Evolutionary conservation across 2,113 vertebrate genomes (phyloP), one percentile per base, ranked within the genome.

Genomic region (Puma concolor): DNA sequence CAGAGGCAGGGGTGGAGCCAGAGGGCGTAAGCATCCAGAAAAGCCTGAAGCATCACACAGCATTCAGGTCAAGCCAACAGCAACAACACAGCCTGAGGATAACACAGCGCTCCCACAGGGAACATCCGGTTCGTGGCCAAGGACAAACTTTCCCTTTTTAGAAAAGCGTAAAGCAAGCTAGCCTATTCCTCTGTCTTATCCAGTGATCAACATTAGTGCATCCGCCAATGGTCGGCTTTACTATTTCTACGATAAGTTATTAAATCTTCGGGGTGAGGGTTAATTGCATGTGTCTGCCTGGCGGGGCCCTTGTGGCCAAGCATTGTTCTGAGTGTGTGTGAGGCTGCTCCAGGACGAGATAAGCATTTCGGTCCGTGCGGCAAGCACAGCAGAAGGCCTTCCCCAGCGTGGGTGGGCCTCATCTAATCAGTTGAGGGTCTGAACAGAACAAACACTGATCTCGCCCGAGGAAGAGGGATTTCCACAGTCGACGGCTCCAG

Each of bases 191-290:
- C 76, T 33, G 16, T 21, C 21, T 79, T 79, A 52, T 52, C 29
- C 31, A 5, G 1, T 7, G 48, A 52, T 21, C 48, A 0, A 10
- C 74, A 9, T n/a, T 2, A 1, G 76, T 10, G 1, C 10, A 33
- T 79, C 76, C 5, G 48, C 76, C 17, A 4, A 79, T 7, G 12
- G 31, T 52, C 31, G 5, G 48, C 17, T 31, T 79, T 52, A 79
- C 11, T 6, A 21, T 52, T 52, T 79, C 29, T 52, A 33, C 31
- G 33, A 3, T 33, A 33, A 52, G 48, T 79, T 79, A 52, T 50
- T 50, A 52, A 52, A 52, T 19, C 76, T 48, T 79, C 44, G 21
- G 48, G 31, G 17, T 21, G 8, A 21, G 1, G 48, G 31, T 21
- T 52, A 50, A 33, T 79, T 33, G 29, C 33, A 52, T 4, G 29